Evolutionary conservation across 2,888 invertebrate genomes (phyloP).

Genomic region (Thysanoteuthis rhombus): DNA sequence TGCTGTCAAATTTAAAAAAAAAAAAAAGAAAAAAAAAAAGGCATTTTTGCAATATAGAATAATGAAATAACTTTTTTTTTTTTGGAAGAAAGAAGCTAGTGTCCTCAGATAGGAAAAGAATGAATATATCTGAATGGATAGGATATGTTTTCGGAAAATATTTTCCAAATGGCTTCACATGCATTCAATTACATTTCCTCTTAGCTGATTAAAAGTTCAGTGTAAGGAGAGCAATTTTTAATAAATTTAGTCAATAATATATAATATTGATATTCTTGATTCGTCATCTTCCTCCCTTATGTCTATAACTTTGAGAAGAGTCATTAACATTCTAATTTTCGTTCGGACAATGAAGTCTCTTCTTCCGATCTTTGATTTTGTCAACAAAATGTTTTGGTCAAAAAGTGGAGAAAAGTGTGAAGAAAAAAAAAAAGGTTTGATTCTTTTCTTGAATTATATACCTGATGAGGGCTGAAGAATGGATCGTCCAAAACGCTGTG

Average conservation of each 20-base stretch:
- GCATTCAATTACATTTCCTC: neutral
- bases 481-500: no score
- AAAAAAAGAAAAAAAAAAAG: no score
- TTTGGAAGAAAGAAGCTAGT: neutral
- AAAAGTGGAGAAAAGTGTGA: no score
- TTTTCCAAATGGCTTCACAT: neutral
- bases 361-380: no score
- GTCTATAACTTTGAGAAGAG: no score
- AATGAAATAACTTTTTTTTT: neutral
- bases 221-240: neutral
- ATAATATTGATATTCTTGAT: neutral
- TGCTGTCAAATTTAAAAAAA: slow-evolving; percentile 12
- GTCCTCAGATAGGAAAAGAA: neutral
- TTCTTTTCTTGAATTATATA: no score
- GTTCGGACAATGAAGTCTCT: no score
- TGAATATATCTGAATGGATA: neutral
- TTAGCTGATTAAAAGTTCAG: neutral
- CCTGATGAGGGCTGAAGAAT: no score
- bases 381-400: no score
- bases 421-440: no score
- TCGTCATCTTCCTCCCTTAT: neutral
- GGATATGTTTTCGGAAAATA: neutral
- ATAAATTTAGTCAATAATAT: neutral
- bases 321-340: no score
- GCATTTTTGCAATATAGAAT: neutral